Evolutionary conservation across 2,113 vertebrate genomes (phyloP), one percentile per base, ranked within the genome.

Genomic region (Gracilinanus agilis): DNA sequence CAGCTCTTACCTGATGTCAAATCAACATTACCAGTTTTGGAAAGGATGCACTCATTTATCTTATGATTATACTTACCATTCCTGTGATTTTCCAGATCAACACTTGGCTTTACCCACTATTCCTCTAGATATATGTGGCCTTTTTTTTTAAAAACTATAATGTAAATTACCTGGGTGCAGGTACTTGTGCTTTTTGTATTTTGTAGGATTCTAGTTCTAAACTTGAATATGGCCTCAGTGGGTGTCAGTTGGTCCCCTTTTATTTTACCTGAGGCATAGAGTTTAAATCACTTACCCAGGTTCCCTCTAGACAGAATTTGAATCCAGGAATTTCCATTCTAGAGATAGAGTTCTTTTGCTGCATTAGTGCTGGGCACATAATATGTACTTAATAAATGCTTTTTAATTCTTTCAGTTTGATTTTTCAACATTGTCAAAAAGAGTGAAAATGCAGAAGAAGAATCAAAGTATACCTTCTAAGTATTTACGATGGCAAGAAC

Each of bases 351-450:
- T 0, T 67, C n/a, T 83, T 9, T 83, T 21, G 19, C n/a, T 40
- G n/a, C 7, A 83, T n/a, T 6, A 2, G n/a, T 40, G 7, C n/a
- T 83, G 23, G n/a, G 19, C 2, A 40, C 34, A 75, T n/a, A 75
- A 19, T 75, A 75, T 34, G 29, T 75, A 75, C 5, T 40, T 40
- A 21, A 75, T 7, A 83, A 83, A 83, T 23, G 19, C 67, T 54
- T 91, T 91, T 24, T 40, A 55, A 55, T 55, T 40, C n/a, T 21
- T 40, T 40, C 34, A n/a, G 19, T 40, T 83, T 83, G 53, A 40
- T 90, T 96, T 97, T 97, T 95, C 55, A 92, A 88, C 61, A 91
- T 75, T 91, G 54, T 53, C 89, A 56, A 53, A 92, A 95, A 95
- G 90, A 93, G 53, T 40, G 44, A 54, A 90, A 90, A 89, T 12